Evolutionary conservation across 2,888 invertebrate genomes (phyloP).

Genomic region (Acanthopleura granulata): DNA sequence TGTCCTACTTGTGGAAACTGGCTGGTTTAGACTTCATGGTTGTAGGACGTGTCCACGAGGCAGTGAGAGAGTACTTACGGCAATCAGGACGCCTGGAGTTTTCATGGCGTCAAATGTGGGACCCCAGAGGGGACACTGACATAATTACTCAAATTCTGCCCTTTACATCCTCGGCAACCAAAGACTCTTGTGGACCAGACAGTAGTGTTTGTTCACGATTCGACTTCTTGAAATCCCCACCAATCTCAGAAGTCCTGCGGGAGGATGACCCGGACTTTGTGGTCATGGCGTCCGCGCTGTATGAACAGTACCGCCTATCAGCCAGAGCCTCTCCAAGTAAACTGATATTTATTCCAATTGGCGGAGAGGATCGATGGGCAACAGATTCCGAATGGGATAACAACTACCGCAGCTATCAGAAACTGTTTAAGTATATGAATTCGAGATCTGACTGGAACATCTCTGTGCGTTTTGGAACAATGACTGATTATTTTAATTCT

Average conservation of each 20-base stretch:
- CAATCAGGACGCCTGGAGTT: slow-evolving; percentile 82
- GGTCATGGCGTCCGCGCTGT: slow-evolving; percentile 75
- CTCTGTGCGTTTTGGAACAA: slow-evolving; percentile 65
- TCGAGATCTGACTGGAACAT: slow-evolving; percentile 55
- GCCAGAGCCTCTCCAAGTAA: slow-evolving; percentile 60
- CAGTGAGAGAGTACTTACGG: slow-evolving; percentile 91
- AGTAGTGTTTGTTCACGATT: slow-evolving; percentile 96
- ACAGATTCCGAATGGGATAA: slow-evolving; percentile 56
- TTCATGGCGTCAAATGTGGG: slow-evolving; percentile 90
- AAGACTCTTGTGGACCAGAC: slow-evolving; percentile 97
- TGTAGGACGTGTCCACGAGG: slow-evolving; percentile 87
- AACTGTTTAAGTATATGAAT: slow-evolving; percentile 67
- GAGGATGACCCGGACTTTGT: slow-evolving; percentile 17
- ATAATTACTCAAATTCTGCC: slow-evolving; percentile 98
- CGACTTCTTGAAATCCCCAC: slow-evolving; percentile 77
- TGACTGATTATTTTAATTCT: slow-evolving; percentile 64
- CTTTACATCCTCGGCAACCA: slow-evolving; percentile 96
- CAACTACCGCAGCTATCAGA: slow-evolving; percentile 63
- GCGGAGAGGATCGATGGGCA: slow-evolving; percentile 69
- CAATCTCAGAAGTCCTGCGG: slow-evolving; percentile 9
- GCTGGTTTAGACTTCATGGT: slow-evolving; percentile 89
- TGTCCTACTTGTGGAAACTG: slow-evolving; percentile 87
- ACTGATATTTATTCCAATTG: slow-evolving; percentile 65
- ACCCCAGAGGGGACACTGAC: slow-evolving; percentile 82
- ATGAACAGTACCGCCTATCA: slow-evolving; percentile 68